phyloP scores from a whole-genome alignment of 2,888 invertebrate species.

The Leptinotarsa juncta region DNA sequence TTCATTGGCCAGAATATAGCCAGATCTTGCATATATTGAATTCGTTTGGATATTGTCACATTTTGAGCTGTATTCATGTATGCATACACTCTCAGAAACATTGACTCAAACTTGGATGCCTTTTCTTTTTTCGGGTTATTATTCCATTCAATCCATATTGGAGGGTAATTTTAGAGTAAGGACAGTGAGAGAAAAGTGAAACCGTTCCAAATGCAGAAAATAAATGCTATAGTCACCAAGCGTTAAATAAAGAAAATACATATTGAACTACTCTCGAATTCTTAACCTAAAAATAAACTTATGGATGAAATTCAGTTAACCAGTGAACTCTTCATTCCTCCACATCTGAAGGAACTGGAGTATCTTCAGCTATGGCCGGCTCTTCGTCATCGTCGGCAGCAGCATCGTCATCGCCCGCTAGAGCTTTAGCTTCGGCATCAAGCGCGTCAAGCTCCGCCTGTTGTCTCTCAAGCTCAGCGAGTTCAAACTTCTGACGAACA shows the following conservation, averaged over 20 bases:
- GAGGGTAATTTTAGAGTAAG: background rate
- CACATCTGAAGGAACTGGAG: slow-evolving; percentile 50
- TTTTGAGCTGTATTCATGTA: background rate
- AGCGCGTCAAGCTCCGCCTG: slow-evolving; percentile 52
- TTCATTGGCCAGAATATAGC: no score
- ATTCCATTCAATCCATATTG: slow-evolving; percentile 1
- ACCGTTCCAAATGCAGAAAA: slow-evolving; percentile 40
- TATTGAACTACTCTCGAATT: slow-evolving; percentile 27
- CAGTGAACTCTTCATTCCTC: slow-evolving; percentile 40
- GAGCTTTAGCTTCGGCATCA: slow-evolving; percentile 50
- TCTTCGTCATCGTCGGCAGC: slow-evolving; percentile 51
- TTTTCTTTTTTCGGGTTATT: background rate
- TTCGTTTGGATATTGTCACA: no score
- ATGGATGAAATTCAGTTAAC: background rate
- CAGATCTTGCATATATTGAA: no score
- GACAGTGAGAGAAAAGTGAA: slow-evolving; percentile 9
- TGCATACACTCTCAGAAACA: background rate
- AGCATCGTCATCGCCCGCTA: slow-evolving; percentile 27
- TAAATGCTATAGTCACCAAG: slow-evolving; percentile 44
- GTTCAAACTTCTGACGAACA: slow-evolving; percentile 43
- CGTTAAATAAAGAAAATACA: slow-evolving; percentile 29
- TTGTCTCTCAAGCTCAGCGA: slow-evolving; percentile 52
- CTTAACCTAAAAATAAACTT: slow-evolving; percentile 29
- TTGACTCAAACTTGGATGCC: background rate
- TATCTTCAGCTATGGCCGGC: slow-evolving; percentile 55